These are phyloP conservation scores for Muntiacus reevesi DNA, from an alignment of 2,113 vertebrate genomes.

Conservation along the genomic window DNA sequence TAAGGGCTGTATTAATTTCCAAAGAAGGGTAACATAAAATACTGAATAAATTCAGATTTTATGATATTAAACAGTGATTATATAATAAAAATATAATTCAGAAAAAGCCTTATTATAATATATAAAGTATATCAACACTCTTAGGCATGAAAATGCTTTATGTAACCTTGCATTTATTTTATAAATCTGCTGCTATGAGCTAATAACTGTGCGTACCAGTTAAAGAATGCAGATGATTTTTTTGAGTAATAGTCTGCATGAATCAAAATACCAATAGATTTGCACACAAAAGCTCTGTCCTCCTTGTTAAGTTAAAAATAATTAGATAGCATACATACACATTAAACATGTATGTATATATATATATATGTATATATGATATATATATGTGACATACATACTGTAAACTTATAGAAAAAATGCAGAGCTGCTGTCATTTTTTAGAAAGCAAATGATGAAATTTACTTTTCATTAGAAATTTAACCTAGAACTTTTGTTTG, in stretches of 20 bases:
- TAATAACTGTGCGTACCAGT: neutral
- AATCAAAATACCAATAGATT: neutral
- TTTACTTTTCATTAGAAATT: neutral
- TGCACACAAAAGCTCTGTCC: neutral
- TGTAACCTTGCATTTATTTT: neutral
- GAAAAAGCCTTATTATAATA: neutral
- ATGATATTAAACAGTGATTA: neutral
- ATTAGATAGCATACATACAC: neutral
- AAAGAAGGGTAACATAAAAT: neutral
- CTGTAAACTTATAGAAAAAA: neutral
- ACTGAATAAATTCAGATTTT: conserved; percentile 9
- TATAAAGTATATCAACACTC: neutral
- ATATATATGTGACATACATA: neutral
- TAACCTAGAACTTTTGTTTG: neutral
- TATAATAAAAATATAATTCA: neutral
- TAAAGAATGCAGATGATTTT: neutral
- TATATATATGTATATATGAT: neutral
- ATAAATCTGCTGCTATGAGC: neutral
- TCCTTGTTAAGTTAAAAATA: neutral
- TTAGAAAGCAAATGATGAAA: neutral
- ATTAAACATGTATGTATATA: neutral
- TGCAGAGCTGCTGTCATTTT: neutral
- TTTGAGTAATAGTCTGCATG: neutral
- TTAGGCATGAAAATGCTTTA: neutral
- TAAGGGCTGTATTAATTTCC: neutral